Evolutionary conservation across 92 coral and sea anemone species (phyloP).

Genomic region (Porites rus): DNA sequence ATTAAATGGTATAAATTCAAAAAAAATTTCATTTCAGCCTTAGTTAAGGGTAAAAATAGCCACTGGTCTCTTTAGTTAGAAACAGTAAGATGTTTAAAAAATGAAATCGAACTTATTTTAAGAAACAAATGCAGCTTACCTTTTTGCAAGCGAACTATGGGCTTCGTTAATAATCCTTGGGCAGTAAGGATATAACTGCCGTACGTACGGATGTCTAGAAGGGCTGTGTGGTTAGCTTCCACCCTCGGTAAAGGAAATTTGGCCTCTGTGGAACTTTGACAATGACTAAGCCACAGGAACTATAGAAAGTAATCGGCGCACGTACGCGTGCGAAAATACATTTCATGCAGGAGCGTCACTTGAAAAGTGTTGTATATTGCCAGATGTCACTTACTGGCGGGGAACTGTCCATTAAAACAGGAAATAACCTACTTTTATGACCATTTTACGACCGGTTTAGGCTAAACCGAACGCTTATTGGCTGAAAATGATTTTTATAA

Average conservation of each 20-base stretch:
- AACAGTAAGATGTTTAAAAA: background rate
- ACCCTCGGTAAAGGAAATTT: no score
- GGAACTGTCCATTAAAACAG: conserved; percentile 3
- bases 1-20: no score
- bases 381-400: background rate
- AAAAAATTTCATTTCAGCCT: background rate
- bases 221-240: no score
- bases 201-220: no score
- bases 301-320: background rate
- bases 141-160: background rate
- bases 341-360: background rate
- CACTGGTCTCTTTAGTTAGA: background rate
- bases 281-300: no score
- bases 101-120: background rate
- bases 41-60: no score
- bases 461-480: background rate
- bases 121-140: conserved; percentile 2
- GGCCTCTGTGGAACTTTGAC: no score
- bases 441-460: background rate
- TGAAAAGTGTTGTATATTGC: background rate
- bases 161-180: background rate
- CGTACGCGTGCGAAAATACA: background rate
- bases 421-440: background rate
- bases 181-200: background rate
- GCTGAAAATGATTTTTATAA: background rate